Evolutionary conservation across 2,797 vertebrate species (phyloP).

Genomic region (Pangasius krempfi): DNA sequence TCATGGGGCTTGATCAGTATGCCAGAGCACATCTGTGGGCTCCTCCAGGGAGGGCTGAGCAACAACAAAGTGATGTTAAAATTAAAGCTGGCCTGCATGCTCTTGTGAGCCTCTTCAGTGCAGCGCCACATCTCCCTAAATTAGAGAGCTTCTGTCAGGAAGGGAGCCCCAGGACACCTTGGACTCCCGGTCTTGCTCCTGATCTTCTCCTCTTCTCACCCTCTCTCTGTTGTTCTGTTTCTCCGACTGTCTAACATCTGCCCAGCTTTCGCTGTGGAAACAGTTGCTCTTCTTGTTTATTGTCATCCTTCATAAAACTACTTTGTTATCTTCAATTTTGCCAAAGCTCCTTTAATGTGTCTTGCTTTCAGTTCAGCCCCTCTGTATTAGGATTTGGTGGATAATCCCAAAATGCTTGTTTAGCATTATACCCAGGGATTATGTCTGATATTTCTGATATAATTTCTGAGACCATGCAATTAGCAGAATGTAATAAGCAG

Average conservation of each 20-base stretch:
- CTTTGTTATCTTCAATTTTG: conserved; percentile 37
- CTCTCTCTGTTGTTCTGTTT: conserved; percentile 41
- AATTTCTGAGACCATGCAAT: conserved; percentile 37
- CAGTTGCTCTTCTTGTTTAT: conserved; percentile 11
- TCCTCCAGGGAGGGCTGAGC: conserved; percentile 56
- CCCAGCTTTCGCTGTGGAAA: conserved; percentile 13
- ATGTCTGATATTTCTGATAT: conserved; percentile 34
- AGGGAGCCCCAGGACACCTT: conserved; percentile 54
- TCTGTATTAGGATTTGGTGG: conserved; percentile 46
- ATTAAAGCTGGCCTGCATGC: conserved; percentile 64
- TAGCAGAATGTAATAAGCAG: conserved; percentile 48
- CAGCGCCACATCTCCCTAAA: conserved; percentile 61
- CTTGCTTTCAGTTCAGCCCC: conserved; percentile 44
- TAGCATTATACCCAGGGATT: conserved; percentile 51
- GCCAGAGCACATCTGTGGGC: conserved; percentile 57
- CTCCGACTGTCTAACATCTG: conserved; percentile 35
- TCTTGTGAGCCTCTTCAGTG: conserved; percentile 59
- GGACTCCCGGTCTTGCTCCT: conserved; percentile 25
- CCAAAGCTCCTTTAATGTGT: conserved; percentile 10
- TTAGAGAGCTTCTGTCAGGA: conserved; percentile 66
- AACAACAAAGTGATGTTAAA: conserved; percentile 70
- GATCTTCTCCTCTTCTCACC: conserved; percentile 22
- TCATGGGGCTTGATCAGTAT: conserved; percentile 66
- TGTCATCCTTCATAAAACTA: conserved; percentile 28
- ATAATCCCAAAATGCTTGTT: conserved; percentile 50